Evolutionary conservation across 2,113 vertebrate genomes (phyloP).

Genomic region (Hirundichthys speculiger): DNA sequence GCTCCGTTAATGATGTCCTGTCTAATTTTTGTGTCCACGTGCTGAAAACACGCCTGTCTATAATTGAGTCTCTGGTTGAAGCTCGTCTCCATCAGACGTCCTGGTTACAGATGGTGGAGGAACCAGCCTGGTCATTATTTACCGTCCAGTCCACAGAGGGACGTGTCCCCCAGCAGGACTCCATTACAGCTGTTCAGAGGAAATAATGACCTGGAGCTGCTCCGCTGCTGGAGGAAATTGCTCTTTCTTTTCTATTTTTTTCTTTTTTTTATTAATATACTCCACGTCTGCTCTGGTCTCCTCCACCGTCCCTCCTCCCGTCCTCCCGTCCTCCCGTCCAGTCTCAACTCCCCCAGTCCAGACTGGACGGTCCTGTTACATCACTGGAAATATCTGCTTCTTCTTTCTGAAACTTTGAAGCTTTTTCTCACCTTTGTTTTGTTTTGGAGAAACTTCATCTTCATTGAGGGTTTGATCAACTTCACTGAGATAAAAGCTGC

Average conservation of each 20-base stretch:
- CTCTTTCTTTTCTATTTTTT: slow-evolving; percentile 61
- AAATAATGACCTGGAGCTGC: slow-evolving; percentile 84
- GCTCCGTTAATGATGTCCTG: slow-evolving; percentile 4
- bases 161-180: slow-evolving; percentile 58
- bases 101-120: slow-evolving; percentile 40
- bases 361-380: slow-evolving; percentile 78
- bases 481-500: too few relatives aligned
- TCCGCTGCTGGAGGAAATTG: slow-evolving; percentile 85
- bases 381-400: slow-evolving; percentile 74
- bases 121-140: slow-evolving; percentile 68
- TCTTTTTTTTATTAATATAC: slow-evolving; percentile 77
- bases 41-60: background rate
- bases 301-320: slow-evolving; percentile 9
- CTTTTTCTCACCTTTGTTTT: slow-evolving; percentile 45
- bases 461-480: too few relatives aligned
- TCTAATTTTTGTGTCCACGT: slow-evolving; percentile 13
- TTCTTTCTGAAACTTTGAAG: slow-evolving; percentile 27
- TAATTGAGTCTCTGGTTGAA: slow-evolving; percentile 31
- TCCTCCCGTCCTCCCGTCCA: slow-evolving; percentile 18
- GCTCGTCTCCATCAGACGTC: slow-evolving; percentile 40
- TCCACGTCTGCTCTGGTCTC: slow-evolving; percentile 60
- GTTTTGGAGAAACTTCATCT: slow-evolving; percentile 26
- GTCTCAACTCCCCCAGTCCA: slow-evolving; percentile 75
- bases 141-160: slow-evolving; percentile 75
- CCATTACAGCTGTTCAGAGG: slow-evolving; percentile 68